A percentile compares a stretch with the other conserved stretches of the same genome.
These are phyloP conservation scores for Siniperca knerii DNA, from an alignment of 2,113 vertebrate species.

Conservation along the genomic window DNA sequence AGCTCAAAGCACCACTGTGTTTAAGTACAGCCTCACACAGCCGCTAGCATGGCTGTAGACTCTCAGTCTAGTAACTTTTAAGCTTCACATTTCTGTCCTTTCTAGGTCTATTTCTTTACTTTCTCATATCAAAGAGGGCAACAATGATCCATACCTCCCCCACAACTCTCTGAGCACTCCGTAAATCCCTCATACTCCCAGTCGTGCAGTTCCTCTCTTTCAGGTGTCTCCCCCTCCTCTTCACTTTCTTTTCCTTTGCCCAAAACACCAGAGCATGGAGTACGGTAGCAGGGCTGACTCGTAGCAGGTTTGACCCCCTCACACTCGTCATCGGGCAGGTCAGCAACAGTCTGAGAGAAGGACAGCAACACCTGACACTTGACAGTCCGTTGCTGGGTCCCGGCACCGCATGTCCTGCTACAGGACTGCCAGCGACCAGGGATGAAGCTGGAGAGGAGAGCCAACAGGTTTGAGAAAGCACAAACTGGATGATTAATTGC, in stretches of 20 bases:
- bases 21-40: no score
- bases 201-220: constrained; percentile 90
- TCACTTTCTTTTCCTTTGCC: constrained; percentile 68
- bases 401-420: constrained; percentile 92
- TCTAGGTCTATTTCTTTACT: constrained; percentile 1
- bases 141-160: constrained; percentile 88
- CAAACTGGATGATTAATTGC: background rate
- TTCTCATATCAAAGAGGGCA: background rate
- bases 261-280: constrained; percentile 85
- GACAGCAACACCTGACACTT: constrained; percentile 95
- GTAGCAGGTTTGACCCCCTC: constrained; percentile 89
- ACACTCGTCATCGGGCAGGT: constrained; percentile 94
- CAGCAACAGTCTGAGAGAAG: constrained; percentile 95
- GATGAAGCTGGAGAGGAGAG: constrained; percentile 87
- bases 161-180: constrained; percentile 93
- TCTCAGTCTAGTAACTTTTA: background rate
- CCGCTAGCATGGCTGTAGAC: background rate
- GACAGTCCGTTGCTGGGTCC: constrained; percentile 88
- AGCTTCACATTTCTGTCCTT: background rate
- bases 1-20: no score
- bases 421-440: constrained; percentile 92
- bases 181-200: constrained; percentile 97
- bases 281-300: constrained; percentile 89
- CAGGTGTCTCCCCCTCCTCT: constrained; percentile 64
- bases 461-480: constrained; percentile 8